Evolutionary conservation across 2,888 invertebrate species (phyloP), one percentile per base, ranked within the genome.

Genomic region (Euclidia mi): DNA sequence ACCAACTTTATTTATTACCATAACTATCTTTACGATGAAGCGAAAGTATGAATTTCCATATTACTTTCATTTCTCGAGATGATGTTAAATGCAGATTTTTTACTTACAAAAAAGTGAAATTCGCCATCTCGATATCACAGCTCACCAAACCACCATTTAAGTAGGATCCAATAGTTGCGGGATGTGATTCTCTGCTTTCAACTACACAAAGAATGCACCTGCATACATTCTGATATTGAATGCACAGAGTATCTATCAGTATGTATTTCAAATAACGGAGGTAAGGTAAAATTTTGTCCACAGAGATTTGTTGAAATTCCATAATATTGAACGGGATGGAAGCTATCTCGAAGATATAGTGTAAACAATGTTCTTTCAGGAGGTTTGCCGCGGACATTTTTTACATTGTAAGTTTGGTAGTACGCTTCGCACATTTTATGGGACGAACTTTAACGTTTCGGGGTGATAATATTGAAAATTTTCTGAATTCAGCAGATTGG

Each of bases 281-380:
- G 38, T 14, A 32, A 10, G 29, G 12, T 44, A 41, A 52, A 66
- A 66, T 55, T 56, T 66, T 45, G 59, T 58, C 48, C 40, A 40
- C 37, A 48, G 46, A 63, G 56, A 59, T 68, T 71, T 52, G 60
- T 71, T 60, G 56, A 63, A 73, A 68, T 66, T 67, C 64, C 58
- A 62, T 62, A 64, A 72, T 52, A 67, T 61, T 35, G 55, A 71
- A 65, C 56, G 58, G 59, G 57, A 72, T 56, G 62, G 59, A 48
- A 57, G 65, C 72, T 58, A 68, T 75, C 58, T 63, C 55, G 47
- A 61, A 75, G 62, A 73, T 71, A 67, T 71, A 75, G 41, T 60
- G 72, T 71, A 63, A 72, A 71, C 76, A 75, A 71, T 71, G 75
- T 74, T 71, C 59, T 50, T 53, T 53, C 58, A 57, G 37, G 25